Percentiles rank a stretch among this genome's conserved stretches.
These are phyloP conservation scores for Rhyacophila evoluta DNA, from an alignment of 2,888 invertebrate genomes.

Conservation along the genomic window DNA sequence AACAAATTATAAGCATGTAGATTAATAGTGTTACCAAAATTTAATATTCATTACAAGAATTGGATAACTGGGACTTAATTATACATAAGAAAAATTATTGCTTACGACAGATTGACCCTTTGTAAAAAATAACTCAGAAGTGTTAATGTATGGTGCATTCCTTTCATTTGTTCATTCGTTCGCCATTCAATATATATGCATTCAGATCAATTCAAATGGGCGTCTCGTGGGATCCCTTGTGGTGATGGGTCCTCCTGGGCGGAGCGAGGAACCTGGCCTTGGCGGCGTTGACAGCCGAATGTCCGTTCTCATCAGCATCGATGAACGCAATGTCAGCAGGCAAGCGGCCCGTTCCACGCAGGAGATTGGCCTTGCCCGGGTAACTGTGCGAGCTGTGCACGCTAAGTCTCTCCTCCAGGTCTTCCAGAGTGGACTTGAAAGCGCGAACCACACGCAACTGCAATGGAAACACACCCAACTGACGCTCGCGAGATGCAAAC, in stretches of 20 bases:
- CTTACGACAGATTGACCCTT: not conserved
- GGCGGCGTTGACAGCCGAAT: conserved; percentile 58
- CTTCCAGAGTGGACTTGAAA: conserved; percentile 99
- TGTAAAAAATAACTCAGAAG: not conserved
- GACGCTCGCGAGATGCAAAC: not conserved
- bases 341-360: conserved; percentile 68
- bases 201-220: conserved; percentile 52
- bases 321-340: conserved; percentile 88
- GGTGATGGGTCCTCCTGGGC: conserved; percentile 61
- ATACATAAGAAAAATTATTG: too few species aligned
- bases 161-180: conserved; percentile 11
- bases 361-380: conserved; percentile 87
- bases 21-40: too few species aligned
- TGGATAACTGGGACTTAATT: too few species aligned
- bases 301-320: conserved; percentile 75
- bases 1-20: too few species aligned
- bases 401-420: conserved; percentile 98
- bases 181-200: conserved; percentile 8
- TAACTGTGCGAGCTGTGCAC: conserved; percentile 97
- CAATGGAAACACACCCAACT: conserved; percentile 68
- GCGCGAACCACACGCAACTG: conserved; percentile 99
- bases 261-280: conserved; percentile 59
- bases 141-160: not conserved
- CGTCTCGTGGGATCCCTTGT: conserved; percentile 53
- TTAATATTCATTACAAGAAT: too few species aligned